These are phyloP conservation scores for Ascaphus truei DNA, from an alignment of 2,113 vertebrate genomes.

Conservation along the genomic window DNA sequence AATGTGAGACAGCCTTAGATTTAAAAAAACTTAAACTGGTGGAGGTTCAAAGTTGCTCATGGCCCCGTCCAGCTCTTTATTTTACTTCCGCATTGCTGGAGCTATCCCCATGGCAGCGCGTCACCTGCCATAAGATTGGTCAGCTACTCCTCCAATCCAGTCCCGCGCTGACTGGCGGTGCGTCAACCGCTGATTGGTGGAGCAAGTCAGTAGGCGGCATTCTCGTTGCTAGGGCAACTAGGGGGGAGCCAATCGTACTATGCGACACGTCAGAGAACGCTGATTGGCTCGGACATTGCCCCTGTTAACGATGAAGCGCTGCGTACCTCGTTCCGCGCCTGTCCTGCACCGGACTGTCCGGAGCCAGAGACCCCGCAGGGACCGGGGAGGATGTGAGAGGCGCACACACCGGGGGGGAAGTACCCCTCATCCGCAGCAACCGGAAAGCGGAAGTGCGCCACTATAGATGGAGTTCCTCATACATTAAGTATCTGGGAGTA, in stretches of 20 bases:
- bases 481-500: too few species aligned
- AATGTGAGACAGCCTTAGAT: too few species aligned
- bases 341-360: neutral
- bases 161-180: neutral
- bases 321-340: neutral
- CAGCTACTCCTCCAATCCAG: neutral
- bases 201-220: neutral
- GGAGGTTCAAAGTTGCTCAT: too few species aligned
- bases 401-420: rapidly evolving
- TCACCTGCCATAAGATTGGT: neutral
- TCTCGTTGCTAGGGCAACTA: neutral
- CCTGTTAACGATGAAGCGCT: neutral
- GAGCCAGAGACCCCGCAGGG: conserved; percentile 38
- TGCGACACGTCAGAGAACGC: neutral
- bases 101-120: neutral
- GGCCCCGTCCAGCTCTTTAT: too few species aligned
- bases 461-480: too few species aligned
- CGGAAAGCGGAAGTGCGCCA: neutral
- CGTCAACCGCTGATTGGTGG: conserved; percentile 10
- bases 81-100: conserved; percentile 26
- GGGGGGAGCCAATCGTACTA: neutral
- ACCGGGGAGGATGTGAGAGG: neutral
- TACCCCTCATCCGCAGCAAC: neutral
- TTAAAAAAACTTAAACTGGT: too few species aligned
- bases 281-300: neutral